Conservation (phyloP, 2,888 invertebrate species). For the Bombylius discolor region DNA sequence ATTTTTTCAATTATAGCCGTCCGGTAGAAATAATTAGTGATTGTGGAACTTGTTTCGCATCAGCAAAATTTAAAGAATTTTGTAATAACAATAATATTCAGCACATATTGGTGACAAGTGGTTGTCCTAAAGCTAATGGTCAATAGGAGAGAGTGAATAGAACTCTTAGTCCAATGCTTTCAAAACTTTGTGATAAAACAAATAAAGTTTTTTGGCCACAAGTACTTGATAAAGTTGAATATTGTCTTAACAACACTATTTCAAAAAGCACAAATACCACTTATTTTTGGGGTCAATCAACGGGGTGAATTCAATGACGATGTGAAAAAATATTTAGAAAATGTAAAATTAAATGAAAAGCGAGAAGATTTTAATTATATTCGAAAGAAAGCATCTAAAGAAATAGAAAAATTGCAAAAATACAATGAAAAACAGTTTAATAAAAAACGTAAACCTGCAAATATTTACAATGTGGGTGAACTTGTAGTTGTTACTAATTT, state of each 20-base stretch:
- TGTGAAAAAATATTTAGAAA: slow-evolving; percentile 7
- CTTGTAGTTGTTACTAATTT: slow-evolving; percentile 15
- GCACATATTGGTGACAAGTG: neutral
- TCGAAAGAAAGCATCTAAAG: slow-evolving; percentile 2
- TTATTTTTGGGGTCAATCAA: slow-evolving; percentile 20
- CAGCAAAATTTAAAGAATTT: slow-evolving; percentile 14
- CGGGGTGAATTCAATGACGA: slow-evolving; percentile 14
- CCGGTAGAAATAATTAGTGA: slow-evolving; percentile 2
- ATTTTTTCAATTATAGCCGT: slow-evolving; percentile 12
- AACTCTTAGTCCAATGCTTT: neutral
- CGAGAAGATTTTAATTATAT: slow-evolving; percentile 6
- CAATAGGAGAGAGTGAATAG: neutral
- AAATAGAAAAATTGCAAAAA: slow-evolving; percentile 15
- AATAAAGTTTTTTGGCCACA: neutral
- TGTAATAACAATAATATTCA: neutral
- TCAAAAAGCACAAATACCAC: slow-evolving; percentile 18
- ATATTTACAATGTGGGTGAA: slow-evolving; percentile 13
- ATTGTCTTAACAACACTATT: slow-evolving; percentile 8
- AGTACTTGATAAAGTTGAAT: slow-evolving; percentile 1
- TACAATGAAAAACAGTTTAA: slow-evolving; percentile 17
- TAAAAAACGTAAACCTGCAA: slow-evolving; percentile 16
- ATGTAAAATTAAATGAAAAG: slow-evolving; percentile 7
- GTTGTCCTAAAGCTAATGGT: neutral
- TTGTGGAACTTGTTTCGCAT: slow-evolving; percentile 10
- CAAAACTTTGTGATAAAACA: neutral